Base-by-base conservation (phyloP, 1,140 invertebrate species). In the Zaprionus ornatus region DNA sequence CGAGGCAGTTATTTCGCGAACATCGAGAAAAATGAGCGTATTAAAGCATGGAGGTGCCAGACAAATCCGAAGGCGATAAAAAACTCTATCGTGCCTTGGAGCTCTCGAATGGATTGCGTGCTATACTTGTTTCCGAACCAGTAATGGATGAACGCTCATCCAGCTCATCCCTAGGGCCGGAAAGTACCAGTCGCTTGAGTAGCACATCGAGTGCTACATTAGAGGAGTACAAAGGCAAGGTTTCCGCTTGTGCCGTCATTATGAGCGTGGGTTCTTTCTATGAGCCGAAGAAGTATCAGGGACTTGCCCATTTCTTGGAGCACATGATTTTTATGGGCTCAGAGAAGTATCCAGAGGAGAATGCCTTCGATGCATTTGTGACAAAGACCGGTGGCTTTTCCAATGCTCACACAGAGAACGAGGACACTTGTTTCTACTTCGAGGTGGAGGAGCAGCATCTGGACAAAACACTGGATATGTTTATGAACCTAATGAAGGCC, bases 311-410 rank as follows among this genome's bases (percentile, higher is more conserved):
- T 93, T 98, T 99, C 50, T 94, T 98, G 63, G 98, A 99, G 92
- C 98, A 99, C 90, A 98, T 99, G 97, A 95, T 99, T 9, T 99
- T 98, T 88, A 97, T 99, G 95, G 98, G 98, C 21, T 98, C 96
- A 59, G 93, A 96, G 90, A 97, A 97, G 82, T 98, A 96, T 93
- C 96, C 97, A 4, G 93, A 95, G 90, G 97, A 98, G 93, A 98
- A 98, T 93, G 96, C 95, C 74, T 97, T 98, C 84, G 97, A 98
- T 93, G 93, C 95, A 3, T 98, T 96, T 83, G 94, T 98, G 17
- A 95, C 94, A 88, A 96, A 96, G 93, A 95, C 95, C 90, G 97
- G 97, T 4, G 97, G 97, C 4, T 95, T 94, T 10, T 95, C 95
- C 79, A 98, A 98, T 93, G 97, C 97, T 0, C 95, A 94, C 15